Evolutionary conservation across 2,113 vertebrate genomes (phyloP), one percentile per base, ranked within the genome.

Genomic region (Microcebus lehilahytsara): DNA sequence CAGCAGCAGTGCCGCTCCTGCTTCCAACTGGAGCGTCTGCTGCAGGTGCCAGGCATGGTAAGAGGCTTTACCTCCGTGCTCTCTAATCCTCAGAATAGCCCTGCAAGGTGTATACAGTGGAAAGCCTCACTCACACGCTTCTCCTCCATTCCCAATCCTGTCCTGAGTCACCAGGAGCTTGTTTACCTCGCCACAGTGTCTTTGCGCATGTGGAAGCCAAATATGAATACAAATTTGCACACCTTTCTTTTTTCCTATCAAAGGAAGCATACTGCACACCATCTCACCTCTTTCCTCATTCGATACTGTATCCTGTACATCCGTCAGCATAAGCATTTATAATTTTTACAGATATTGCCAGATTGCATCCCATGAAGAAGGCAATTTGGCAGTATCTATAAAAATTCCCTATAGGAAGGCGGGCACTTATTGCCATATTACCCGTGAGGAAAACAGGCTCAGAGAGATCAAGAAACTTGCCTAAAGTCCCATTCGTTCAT

Each of bases 391-490:
- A 32, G 9, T 11, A 16, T 0, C 8, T 1, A 27, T 30, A 64
- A 64, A 1, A 6, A 30, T 2, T 66, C 79, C 40, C 67, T 10
- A 23, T 0, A 22, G 79, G 46, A 80, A 97, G 34, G 56, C 0
- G 22, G 78, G n/a, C 3, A 1, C 2, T 2, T 2, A 34, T 0
- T 17, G 62, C 51, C 1, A 0, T 1, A 1, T 5, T 0, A 2
- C n/a, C 77, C 27, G 14, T 4, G 2, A 22, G 71, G 60, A 37
- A 7, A 7, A 78, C 67, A 80, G 34, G 71, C 37, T 53, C 34
- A 10, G 42, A 9, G 4, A 51, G 51, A 51, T n/a, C 37, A 16
- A 6, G 19, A 42, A 20, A 7, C 71, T 8, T 4, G 8, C n/a
- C 64, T 3, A 6, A n/a, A 22, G 46, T 37, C 71, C 56, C n/a